Percentiles rank a stretch among this genome's conserved stretches.
Conservation (phyloP, 2,113 vertebrate genomes). For the Megalops atlanticus region DNA sequence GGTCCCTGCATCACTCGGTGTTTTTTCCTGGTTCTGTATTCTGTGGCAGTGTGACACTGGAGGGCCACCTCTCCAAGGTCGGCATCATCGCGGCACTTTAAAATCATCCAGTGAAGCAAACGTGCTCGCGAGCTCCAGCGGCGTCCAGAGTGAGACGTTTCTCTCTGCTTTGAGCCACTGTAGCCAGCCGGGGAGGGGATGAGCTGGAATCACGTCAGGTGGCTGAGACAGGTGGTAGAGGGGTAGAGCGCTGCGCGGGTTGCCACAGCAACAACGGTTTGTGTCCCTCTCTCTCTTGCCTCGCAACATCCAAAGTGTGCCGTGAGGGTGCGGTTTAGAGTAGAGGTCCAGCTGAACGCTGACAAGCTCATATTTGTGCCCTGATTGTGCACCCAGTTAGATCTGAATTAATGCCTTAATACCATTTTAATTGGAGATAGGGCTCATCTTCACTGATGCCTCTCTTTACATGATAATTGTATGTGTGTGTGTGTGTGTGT, state of each 20-base stretch:
- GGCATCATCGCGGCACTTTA: too few relatives aligned
- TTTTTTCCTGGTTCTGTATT: too few relatives aligned
- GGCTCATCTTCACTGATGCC: too few relatives aligned
- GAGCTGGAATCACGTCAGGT: conserved; percentile 1
- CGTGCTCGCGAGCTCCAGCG: not conserved
- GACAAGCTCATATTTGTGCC: not conserved
- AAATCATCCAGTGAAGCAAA: too few relatives aligned
- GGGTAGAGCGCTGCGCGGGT: conserved; percentile 7
- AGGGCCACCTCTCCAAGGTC: too few relatives aligned
- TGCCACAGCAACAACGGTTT: conserved; percentile 24
- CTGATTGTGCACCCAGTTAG: not conserved
- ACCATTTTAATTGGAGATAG: not conserved
- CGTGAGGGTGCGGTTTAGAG: not conserved
- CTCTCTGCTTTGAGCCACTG: not conserved
- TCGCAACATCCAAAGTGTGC: too few relatives aligned
- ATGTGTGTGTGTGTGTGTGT: too few relatives aligned
- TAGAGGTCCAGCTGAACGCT: not conserved
- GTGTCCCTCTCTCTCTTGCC: not conserved
- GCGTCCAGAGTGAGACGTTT: not conserved
- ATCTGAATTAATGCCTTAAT: not conserved
- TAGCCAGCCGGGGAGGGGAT: not conserved
- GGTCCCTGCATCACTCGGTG: too few relatives aligned
- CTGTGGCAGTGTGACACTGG: not conserved
- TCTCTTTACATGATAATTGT: too few relatives aligned
- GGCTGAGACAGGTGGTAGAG: not conserved